A percentile compares a stretch with the other conserved stretches of the same genome.
phyloP scores from a whole-genome alignment of 1,140 invertebrate species.

The Eriosoma lanigerum region DNA sequence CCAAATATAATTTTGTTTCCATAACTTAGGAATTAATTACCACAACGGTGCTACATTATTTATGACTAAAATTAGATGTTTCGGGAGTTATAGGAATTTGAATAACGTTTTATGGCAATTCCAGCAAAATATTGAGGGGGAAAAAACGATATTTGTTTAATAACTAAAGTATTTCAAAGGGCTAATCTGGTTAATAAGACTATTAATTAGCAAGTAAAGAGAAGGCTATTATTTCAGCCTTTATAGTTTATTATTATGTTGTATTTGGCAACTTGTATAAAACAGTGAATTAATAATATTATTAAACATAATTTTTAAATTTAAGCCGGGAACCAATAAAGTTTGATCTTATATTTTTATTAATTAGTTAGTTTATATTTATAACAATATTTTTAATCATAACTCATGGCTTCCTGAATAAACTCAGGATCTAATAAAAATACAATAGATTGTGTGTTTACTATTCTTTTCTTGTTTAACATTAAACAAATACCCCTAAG shows the following conservation, averaged over 20 bases:
- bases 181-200: neutral
- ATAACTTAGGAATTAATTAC: neutral
- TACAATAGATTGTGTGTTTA: neutral
- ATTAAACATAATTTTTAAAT: neutral
- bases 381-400: constrained; percentile 8
- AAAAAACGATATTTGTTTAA: neutral
- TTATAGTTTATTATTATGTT: neutral
- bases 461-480: neutral
- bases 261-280: neutral
- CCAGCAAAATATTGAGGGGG: neutral
- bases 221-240: neutral
- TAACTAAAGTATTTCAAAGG: neutral
- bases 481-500: neutral
- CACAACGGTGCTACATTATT: neutral
- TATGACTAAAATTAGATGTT: neutral
- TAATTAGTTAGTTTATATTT: neutral
- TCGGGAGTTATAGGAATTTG: neutral
- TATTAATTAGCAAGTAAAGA: neutral
- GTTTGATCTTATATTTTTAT: constrained; percentile 1
- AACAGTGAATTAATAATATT: neutral
- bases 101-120: neutral
- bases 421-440: neutral
- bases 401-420: neutral
- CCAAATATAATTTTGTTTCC: neutral
- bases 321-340: neutral